Percentiles rank a stretch among this genome's conserved stretches.
Conservation (phyloP, 2,888 invertebrate genomes). For the Dorcus hopei region DNA sequence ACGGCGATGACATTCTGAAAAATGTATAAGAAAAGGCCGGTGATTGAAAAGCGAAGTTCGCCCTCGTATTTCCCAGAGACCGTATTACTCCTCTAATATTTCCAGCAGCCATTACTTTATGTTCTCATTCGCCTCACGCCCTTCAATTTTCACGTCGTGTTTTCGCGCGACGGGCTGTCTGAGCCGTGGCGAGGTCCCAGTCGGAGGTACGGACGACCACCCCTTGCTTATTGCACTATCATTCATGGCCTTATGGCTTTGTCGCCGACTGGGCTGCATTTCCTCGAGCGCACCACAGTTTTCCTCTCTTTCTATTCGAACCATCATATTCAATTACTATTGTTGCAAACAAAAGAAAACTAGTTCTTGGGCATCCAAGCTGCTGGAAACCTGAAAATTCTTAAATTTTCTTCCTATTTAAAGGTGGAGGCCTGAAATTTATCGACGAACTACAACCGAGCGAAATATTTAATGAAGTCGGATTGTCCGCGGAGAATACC, state of each 20-base stretch:
- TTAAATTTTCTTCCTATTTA: not conserved
- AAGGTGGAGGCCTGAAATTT: conserved; percentile 22
- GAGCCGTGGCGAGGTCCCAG: conserved; percentile 25
- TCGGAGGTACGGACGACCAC: conserved; percentile 29
- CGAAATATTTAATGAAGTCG: too few relatives aligned
- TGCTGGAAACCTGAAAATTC: too few relatives aligned
- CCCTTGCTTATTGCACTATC: conserved; percentile 40
- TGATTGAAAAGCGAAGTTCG: conserved; percentile 15
- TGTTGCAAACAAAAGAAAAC: too few relatives aligned
- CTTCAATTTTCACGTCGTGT: conserved; percentile 39
- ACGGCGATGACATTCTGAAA: too few relatives aligned
- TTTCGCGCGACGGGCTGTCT: conserved; percentile 32
- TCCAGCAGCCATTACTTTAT: conserved; percentile 23
- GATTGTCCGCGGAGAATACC: too few relatives aligned
- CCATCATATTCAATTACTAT: too few relatives aligned
- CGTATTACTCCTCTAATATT: conserved; percentile 31
- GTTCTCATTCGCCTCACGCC: conserved; percentile 34
- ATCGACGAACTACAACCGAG: too few relatives aligned
- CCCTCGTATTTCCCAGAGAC: conserved; percentile 20
- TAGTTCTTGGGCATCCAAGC: too few relatives aligned
- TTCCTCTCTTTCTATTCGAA: conserved; percentile 12
- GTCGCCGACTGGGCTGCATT: conserved; percentile 33
- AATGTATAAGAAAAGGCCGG: not conserved
- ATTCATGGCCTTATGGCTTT: conserved; percentile 32
- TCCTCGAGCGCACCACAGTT: conserved; percentile 35